Conservation (phyloP, 2,113 vertebrate species). For the Guaruba guarouba region DNA sequence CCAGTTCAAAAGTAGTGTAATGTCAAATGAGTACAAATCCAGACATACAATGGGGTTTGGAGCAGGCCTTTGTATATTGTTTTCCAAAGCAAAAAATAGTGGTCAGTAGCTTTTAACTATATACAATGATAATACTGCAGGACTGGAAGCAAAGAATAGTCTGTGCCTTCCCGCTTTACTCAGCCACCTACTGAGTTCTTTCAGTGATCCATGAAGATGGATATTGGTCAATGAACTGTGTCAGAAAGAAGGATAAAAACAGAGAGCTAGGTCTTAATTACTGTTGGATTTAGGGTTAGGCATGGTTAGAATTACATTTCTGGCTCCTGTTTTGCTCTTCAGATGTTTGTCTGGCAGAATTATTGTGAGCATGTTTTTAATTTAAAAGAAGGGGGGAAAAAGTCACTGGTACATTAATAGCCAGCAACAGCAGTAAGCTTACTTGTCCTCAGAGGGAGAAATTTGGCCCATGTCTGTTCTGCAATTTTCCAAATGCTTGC, state of each 20-base stretch:
- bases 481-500: rapidly evolving
- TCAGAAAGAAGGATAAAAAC: not conserved
- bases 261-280: not conserved
- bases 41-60: not conserved
- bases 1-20: not conserved
- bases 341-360: not conserved
- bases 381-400: not conserved
- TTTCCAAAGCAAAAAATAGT: not conserved
- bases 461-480: not conserved
- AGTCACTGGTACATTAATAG: not conserved
- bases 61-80: not conserved
- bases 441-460: not conserved
- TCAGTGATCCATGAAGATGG: not conserved
- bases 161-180: not conserved
- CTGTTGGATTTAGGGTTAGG: not conserved
- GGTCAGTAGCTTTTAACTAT: not conserved
- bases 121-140: not conserved
- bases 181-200: not conserved
- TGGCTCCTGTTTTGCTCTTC: not conserved
- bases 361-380: not conserved
- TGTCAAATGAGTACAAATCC: not conserved
- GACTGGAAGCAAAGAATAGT: not conserved
- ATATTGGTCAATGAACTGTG: not conserved
- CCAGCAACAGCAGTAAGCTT: not conserved
- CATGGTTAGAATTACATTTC: not conserved